Percentiles rank a stretch among this genome's conserved stretches.
These are phyloP conservation scores for Phataginus tetradactyla DNA, from an alignment of 2,797 vertebrate genomes.

Conservation along the genomic window DNA sequence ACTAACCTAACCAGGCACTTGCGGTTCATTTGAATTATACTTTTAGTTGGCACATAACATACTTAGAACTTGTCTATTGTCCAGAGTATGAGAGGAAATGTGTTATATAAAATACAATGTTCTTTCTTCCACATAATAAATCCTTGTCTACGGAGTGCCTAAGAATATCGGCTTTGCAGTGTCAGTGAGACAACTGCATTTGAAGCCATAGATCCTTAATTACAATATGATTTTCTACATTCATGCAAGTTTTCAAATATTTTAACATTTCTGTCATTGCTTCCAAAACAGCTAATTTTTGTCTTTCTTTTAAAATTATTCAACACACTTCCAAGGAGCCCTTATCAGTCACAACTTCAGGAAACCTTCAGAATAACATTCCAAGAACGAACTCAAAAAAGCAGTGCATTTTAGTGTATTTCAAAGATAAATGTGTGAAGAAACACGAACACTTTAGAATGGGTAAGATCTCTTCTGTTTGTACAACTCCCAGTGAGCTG, in stretches of 20 bases:
- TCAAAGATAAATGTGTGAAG: conserved; percentile 57
- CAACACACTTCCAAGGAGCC: not conserved
- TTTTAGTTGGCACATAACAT: not conserved
- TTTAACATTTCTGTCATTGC: not conserved
- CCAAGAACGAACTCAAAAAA: conserved; percentile 8
- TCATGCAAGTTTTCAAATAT: not conserved
- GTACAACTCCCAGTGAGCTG: not conserved
- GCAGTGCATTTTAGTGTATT: not conserved
- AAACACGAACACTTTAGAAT: conserved; percentile 28
- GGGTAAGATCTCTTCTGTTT: conserved; percentile 44
- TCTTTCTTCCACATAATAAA: conserved; percentile 15
- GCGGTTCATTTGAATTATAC: not conserved
- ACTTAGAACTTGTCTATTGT: not conserved
- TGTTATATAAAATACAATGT: not conserved
- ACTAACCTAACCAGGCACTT: not conserved
- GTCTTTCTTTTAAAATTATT: conserved; percentile 19
- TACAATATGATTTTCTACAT: not conserved
- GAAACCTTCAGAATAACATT: conserved; percentile 32
- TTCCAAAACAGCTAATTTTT: not conserved
- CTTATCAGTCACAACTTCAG: conserved; percentile 2
- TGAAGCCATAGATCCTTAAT: not conserved
- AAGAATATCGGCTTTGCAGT: not conserved
- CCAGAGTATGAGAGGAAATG: not conserved
- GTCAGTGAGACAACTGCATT: not conserved
- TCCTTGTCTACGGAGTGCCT: not conserved